A percentile compares a stretch with the other conserved stretches of the same genome.
Conservation (phyloP, 2,888 invertebrate genomes). For the Lycaena phlaeas region DNA sequence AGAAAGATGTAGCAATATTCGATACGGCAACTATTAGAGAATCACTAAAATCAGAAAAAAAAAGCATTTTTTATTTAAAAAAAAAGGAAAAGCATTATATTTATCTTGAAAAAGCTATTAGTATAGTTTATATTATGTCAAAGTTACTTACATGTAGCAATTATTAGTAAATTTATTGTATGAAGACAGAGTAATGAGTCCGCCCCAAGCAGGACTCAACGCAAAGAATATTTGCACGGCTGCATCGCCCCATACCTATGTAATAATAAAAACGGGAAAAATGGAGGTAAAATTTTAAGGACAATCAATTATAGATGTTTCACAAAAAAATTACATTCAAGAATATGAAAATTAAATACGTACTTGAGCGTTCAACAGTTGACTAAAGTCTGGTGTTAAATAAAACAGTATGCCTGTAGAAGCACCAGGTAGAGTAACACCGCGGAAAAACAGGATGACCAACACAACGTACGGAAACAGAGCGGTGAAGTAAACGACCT, state of each 20-base stretch:
- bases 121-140: background rate
- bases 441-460: slow-evolving; percentile 83
- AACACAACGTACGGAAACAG: slow-evolving; percentile 83
- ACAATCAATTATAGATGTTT: too few species aligned
- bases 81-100: slow-evolving; percentile 15
- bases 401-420: slow-evolving; percentile 84
- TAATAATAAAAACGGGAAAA: too few species aligned
- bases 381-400: slow-evolving; percentile 83
- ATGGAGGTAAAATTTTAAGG: too few species aligned
- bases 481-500: slow-evolving; percentile 84
- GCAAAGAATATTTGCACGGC: slow-evolving; percentile 92
- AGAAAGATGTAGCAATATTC: slow-evolving; percentile 85
- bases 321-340: too few species aligned
- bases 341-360: too few species aligned
- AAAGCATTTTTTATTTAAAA: too few species aligned
- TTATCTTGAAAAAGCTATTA: background rate
- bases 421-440: slow-evolving; percentile 85
- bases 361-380: slow-evolving; percentile 80
- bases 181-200: slow-evolving; percentile 86
- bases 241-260: slow-evolving; percentile 87
- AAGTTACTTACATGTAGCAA: slow-evolving; percentile 78
- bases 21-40: slow-evolving; percentile 83
- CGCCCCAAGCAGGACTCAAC: slow-evolving; percentile 89
- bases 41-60: slow-evolving; percentile 79
- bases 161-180: slow-evolving; percentile 90